Base-by-base conservation (phyloP, 2,888 invertebrate species). In the Liposcelis brunnea region DNA sequence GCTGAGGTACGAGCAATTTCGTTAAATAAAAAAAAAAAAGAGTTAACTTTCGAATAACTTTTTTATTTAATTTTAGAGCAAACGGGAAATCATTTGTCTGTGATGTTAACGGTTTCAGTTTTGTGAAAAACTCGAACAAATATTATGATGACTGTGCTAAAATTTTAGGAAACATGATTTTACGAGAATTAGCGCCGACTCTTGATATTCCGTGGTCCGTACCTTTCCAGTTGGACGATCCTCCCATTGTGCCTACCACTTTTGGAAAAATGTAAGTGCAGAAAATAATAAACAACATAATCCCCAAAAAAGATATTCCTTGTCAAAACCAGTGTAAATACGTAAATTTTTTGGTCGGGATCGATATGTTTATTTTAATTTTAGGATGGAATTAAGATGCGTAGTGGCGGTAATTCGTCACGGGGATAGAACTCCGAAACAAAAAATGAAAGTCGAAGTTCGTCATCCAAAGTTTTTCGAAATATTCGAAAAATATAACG, bases 391-490 rank as follows among this genome's bases (percentile, higher is more conserved):
- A 60, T 61, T 82, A 47, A 70, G 98, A 26, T 97, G 97, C 62
- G 97, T 98, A 2, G 91, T 95, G 34, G 98, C 89, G 18, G 89
- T 98, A 5, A 97, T 98, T 49, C 68, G 98, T 48, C 98, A 98
- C 59, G 98, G 98, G 0, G 98, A 99, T 64, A 71, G 98, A 52
- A 99, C 98, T 11, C 98, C 98, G 0, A 99, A 99, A 62, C 98
- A 99, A 68, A 99, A 99, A 68, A 98, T 99, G 97, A 99, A 99
- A 66, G 95, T 97, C 53, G 95, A 95, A 72, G 95, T 95, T 11
- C 73, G 93, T 44, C 93, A 95, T 72, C 85, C 83, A 2, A 89
- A 90, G 85, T 97, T 98, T 66, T 98, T 98, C 67, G 93, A 94
- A 60, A 85, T 99, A 56, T 99, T 98, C 66, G 85, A 90, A 60